phyloP scores from a whole-genome alignment of 37 sponge, comb jelly and placozoan genomes.

The Mnemiopsis leidyi region DNA sequence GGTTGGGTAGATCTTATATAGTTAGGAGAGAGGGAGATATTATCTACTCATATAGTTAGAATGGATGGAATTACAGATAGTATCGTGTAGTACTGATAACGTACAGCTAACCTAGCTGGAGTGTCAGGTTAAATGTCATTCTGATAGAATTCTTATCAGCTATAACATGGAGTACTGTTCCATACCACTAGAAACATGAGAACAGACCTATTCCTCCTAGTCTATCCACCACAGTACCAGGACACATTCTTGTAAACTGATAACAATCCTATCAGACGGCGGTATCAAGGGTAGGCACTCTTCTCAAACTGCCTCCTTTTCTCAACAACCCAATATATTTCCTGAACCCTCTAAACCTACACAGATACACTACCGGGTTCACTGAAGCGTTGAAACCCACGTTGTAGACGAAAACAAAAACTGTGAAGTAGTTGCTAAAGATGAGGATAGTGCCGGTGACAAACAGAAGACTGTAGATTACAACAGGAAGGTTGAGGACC shows the following conservation, averaged over 20 bases:
- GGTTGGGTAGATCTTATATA: background rate
- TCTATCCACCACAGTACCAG: too few species aligned
- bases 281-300: background rate
- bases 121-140: background rate
- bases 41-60: too few species aligned
- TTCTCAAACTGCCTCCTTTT: background rate
- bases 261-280: background rate
- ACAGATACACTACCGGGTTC: background rate
- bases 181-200: too few species aligned
- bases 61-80: background rate
- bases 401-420: background rate
- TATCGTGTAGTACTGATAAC: background rate
- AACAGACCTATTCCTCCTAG: too few species aligned
- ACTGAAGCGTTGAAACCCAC: background rate
- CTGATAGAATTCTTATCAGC: background rate
- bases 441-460: background rate
- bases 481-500: background rate
- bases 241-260: too few species aligned
- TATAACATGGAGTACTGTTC: too few species aligned
- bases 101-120: background rate
- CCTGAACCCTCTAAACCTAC: background rate
- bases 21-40: too few species aligned
- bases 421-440: background rate
- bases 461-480: background rate
- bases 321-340: background rate